Evolutionary conservation across 1,140 invertebrate species (phyloP).

Genomic region (Orchestia grillus): DNA sequence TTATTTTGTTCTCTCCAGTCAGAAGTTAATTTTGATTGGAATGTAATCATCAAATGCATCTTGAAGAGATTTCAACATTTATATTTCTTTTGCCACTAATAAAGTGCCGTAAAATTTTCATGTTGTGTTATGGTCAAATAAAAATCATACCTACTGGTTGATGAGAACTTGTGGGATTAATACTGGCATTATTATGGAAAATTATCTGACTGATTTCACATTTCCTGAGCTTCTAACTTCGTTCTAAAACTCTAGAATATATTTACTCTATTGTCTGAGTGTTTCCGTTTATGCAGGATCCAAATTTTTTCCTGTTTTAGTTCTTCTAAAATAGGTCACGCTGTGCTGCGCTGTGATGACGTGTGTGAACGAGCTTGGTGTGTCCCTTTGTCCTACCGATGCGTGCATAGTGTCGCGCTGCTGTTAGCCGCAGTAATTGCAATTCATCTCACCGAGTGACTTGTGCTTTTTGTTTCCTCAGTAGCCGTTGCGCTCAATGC

Average conservation of each 20-base stretch:
- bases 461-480: neutral
- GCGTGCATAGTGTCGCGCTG: neutral
- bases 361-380: neutral
- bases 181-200: neutral
- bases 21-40: neutral
- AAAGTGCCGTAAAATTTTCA: neutral
- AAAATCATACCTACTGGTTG: neutral
- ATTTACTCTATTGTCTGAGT: neutral
- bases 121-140: neutral
- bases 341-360: neutral
- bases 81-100: neutral
- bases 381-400: neutral
- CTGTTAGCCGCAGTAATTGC: neutral
- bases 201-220: neutral
- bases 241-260: neutral
- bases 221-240: neutral
- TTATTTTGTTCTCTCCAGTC: neutral
- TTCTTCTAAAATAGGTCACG: neutral
- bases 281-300: neutral
- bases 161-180: neutral
- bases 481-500: neutral
- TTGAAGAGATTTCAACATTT: neutral
- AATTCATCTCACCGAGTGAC: neutral
- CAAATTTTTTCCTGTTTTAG: neutral
- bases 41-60: neutral